Evolutionary conservation across 1,140 invertebrate species (phyloP).

Genomic region (Drosophila elegans): DNA sequence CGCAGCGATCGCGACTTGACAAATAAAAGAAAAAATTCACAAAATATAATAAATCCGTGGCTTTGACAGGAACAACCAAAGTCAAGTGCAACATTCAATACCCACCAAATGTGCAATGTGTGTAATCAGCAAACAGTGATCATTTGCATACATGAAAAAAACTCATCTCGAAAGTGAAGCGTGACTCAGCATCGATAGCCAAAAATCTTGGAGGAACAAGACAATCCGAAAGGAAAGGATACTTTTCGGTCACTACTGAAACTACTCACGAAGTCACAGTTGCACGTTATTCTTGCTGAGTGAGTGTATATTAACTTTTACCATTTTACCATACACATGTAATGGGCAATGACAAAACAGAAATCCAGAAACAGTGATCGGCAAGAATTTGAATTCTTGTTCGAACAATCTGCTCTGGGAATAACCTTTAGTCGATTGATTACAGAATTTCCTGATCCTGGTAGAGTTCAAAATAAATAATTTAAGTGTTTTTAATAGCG

Average conservation of each 20-base stretch:
- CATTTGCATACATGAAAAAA: constrained; percentile 62
- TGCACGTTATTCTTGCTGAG: constrained; percentile 55
- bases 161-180: constrained; percentile 59
- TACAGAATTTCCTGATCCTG: background rate
- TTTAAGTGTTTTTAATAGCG: background rate
- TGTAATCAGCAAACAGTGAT: constrained; percentile 59
- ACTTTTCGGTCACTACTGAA: constrained; percentile 48
- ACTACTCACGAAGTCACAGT: constrained; percentile 28
- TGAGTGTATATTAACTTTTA: constrained; percentile 64
- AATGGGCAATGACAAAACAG: constrained; percentile 43
- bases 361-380: constrained; percentile 41
- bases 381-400: constrained; percentile 24
- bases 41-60: constrained; percentile 11
- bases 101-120: constrained; percentile 50
- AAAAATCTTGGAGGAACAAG: constrained; percentile 16
- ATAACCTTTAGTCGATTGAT: constrained; percentile 26
- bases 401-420: constrained; percentile 6
- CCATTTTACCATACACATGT: constrained; percentile 24
- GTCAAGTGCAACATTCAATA: constrained; percentile 47
- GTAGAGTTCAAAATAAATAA: constrained; percentile 8
- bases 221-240: constrained; percentile 52
- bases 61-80: constrained; percentile 42
- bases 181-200: constrained; percentile 49
- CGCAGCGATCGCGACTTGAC: constrained; percentile 67
- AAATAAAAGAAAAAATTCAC: constrained; percentile 10